Conservation (phyloP, 2,888 invertebrate species). For the Polyploca ridens region DNA sequence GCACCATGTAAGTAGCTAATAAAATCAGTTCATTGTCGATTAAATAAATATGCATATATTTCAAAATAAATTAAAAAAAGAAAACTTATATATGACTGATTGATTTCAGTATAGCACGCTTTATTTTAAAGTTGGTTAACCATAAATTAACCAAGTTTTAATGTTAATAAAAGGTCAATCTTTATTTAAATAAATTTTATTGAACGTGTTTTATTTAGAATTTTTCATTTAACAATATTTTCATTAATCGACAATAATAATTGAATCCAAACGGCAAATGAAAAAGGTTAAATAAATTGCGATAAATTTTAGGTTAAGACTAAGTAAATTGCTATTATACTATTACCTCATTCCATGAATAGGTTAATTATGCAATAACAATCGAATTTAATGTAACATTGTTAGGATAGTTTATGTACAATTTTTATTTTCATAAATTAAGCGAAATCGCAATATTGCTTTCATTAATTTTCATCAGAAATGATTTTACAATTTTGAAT, state of each 20-base stretch:
- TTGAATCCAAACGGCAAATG: neutral
- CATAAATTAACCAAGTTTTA: neutral
- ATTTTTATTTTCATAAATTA: slow-evolving; percentile 41
- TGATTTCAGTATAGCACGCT: neutral
- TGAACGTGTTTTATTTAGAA: neutral
- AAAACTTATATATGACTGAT: neutral
- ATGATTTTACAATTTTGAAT: slow-evolving; percentile 28
- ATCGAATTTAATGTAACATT: neutral
- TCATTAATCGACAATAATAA: neutral
- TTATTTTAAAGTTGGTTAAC: neutral
- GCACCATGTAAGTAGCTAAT: slow-evolving; percentile 35
- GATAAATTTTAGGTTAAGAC: slow-evolving; percentile 1
- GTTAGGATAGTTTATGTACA: slow-evolving; percentile 23
- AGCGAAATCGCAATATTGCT: slow-evolving; percentile 72
- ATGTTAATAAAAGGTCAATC: neutral
- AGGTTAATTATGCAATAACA: slow-evolving; percentile 29
- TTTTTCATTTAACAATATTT: neutral
- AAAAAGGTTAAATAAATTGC: neutral
- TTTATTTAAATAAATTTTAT: neutral
- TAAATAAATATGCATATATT: neutral
- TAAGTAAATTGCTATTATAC: slow-evolving; percentile 19
- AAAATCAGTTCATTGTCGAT: slow-evolving; percentile 6
- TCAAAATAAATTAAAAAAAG: neutral
- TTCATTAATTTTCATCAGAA: slow-evolving; percentile 28
- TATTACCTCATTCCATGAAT: slow-evolving; percentile 54